Evolutionary conservation across 2,888 invertebrate genomes (phyloP).

Genomic region (Pediacus dermestoides): DNA sequence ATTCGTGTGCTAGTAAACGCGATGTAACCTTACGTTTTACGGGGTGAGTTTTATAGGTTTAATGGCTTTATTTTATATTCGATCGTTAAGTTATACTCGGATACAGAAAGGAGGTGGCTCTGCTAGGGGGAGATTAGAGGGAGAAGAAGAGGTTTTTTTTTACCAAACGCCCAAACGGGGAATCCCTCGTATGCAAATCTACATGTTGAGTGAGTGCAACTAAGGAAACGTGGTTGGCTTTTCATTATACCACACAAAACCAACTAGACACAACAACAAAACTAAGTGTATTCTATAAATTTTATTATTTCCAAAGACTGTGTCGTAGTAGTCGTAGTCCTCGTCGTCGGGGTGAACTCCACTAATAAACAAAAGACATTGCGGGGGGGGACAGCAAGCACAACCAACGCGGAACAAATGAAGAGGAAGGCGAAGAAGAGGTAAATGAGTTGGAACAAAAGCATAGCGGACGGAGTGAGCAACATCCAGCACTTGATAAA

Average conservation of each 20-base stretch:
- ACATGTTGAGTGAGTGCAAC: too few species aligned
- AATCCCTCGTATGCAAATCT: too few species aligned
- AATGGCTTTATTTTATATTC: conserved; percentile 28
- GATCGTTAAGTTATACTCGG: conserved; percentile 19
- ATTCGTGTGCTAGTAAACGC: conserved; percentile 34
- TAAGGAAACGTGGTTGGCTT: too few species aligned
- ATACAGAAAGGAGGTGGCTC: too few species aligned
- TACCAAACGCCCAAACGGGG: too few species aligned
- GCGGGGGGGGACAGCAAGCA: conserved; percentile 33
- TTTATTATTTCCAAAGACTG: conserved; percentile 34
- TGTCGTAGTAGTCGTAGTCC: too few species aligned
- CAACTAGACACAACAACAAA: too few species aligned
- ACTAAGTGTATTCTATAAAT: conserved; percentile 23
- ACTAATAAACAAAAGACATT: conserved; percentile 40
- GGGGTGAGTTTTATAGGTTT: conserved; percentile 33
- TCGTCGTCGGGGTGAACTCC: conserved; percentile 28
- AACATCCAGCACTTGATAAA: conserved; percentile 46
- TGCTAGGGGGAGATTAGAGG: too few species aligned
- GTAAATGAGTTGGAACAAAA: conserved; percentile 50
- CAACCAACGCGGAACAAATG: conserved; percentile 46
- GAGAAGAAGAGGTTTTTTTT: too few species aligned
- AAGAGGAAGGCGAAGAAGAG: conserved; percentile 49
- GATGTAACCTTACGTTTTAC: conserved; percentile 37
- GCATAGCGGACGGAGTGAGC: conserved; percentile 42
- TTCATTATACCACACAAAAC: too few species aligned